Base-by-base conservation (phyloP, 2,113 vertebrate genomes). In the Nesoenas mayeri region DNA sequence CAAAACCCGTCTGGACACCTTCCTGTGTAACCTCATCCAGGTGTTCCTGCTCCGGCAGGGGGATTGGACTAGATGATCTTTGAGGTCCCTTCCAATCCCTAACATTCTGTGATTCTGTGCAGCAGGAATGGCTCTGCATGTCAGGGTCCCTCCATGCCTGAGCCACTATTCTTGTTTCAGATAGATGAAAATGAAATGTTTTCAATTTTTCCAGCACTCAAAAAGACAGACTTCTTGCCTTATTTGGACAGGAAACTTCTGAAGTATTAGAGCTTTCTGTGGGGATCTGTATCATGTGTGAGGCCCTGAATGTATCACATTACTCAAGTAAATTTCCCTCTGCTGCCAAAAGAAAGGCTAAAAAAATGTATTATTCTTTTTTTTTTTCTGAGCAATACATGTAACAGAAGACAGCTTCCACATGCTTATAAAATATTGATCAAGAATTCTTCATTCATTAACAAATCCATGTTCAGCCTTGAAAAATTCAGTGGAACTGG, bases 171-270 rank as follows among this genome's bases (percentile, higher is more conserved):
- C 18, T 42, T 26, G 3, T 66, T 93, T 81, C 65, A 64, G 15
- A 62, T 3, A 51, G 7, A 71, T 60, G 20, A 67, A 93, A 88
- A 9, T 11, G 12, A 58, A 67, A 65, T 40, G 11, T 51, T 69
- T 53, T 67, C 1, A 2, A 6, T 72, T 86, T 89, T 91, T 86
- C 58, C 28, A 91, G 19, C 10, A 25, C 28, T 61, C n/a, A 73
- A 16, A 92, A 72, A 58, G 12, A 7, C 6, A 82, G 18, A 88
- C 57, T 82, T 81, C 31, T 78, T 17, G 11, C 80, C 58, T 79
- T 93, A 73, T 88, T 89, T 91, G 50, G 31, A 50, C 74, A 94
- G 47, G 26, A 91, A 97, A 91, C 3, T 78, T 93, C 40, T 75
- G 26, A 94, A 56, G 9, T n/a, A 10, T 86, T 91, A 66, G 26